phyloP scores from a whole-genome alignment of 64 coral and sea anemone species.

The Porites australiensis region DNA sequence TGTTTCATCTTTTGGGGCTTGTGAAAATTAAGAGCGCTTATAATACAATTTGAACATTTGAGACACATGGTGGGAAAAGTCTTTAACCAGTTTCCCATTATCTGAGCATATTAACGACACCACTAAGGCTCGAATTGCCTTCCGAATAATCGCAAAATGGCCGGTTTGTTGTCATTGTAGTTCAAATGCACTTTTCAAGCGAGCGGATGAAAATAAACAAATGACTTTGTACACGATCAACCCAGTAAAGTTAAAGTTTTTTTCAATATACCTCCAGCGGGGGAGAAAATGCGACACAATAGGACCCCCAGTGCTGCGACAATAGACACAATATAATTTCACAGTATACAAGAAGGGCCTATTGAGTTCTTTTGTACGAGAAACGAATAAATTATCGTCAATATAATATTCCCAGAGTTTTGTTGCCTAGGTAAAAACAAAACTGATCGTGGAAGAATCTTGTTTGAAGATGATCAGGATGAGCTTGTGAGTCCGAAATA shows the following conservation, averaged over 20 bases:
- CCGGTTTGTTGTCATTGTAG: background rate
- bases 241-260: background rate
- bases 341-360: background rate
- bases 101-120: slow-evolving; percentile 29
- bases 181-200: background rate
- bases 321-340: slow-evolving; percentile 16
- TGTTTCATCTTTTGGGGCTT: slow-evolving; percentile 12
- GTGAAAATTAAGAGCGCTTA: slow-evolving; percentile 27
- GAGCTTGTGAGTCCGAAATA: background rate
- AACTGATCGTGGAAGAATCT: slow-evolving; percentile 55
- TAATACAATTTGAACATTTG: slow-evolving; percentile 39
- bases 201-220: slow-evolving; percentile 10
- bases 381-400: background rate
- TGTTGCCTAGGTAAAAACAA: slow-evolving; percentile 41
- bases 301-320: background rate
- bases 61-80: slow-evolving; percentile 54
- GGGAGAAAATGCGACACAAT: background rate
- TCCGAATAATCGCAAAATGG: slow-evolving; percentile 13
- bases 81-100: slow-evolving; percentile 40
- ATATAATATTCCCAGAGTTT: slow-evolving; percentile 8
- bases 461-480: background rate
- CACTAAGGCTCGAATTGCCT: slow-evolving; percentile 21
- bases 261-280: background rate
- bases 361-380: slow-evolving; percentile 22
- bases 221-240: background rate